phyloP scores from a whole-genome alignment of 1,140 invertebrate genomes.

The Halictus rubicundus region DNA sequence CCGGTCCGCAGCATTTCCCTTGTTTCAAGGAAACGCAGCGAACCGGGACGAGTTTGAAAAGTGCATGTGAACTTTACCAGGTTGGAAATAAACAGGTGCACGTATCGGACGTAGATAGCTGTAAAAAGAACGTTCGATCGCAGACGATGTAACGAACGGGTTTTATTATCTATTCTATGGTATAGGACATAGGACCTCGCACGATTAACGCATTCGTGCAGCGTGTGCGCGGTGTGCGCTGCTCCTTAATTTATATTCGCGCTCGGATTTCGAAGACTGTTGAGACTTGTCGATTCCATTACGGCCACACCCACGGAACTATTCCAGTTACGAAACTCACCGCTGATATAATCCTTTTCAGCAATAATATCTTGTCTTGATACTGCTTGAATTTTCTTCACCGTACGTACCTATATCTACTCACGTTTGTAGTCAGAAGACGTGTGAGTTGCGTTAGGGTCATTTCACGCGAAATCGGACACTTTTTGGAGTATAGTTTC shows the following conservation, averaged over 20 bases:
- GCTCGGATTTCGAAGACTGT: slow-evolving; percentile 42
- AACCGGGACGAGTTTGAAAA: background rate
- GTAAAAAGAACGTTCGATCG: no score
- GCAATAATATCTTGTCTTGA: background rate
- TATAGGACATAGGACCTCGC: background rate
- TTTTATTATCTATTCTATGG: background rate
- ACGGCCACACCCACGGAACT: slow-evolving; percentile 50
- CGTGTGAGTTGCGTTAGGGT: no score
- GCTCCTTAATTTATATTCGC: slow-evolving; percentile 43
- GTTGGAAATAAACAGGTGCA: background rate
- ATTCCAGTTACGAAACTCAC: slow-evolving; percentile 52
- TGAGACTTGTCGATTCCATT: slow-evolving; percentile 36
- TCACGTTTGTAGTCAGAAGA: no score
- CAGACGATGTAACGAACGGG: background rate
- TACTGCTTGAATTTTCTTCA: background rate
- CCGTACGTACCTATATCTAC: no score
- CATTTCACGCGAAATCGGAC: no score
- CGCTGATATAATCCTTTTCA: slow-evolving; percentile 22
- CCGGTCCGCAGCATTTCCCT: background rate
- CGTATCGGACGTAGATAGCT: background rate
- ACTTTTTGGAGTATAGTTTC: no score
- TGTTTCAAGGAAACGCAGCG: background rate
- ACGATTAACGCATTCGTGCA: no score
- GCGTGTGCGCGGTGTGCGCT: no score
- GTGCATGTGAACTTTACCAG: slow-evolving; percentile 14